Evolutionary conservation across 2,888 invertebrate species (phyloP), one percentile per base, ranked within the genome.

Genomic region (Neuroscelio doddi): DNA sequence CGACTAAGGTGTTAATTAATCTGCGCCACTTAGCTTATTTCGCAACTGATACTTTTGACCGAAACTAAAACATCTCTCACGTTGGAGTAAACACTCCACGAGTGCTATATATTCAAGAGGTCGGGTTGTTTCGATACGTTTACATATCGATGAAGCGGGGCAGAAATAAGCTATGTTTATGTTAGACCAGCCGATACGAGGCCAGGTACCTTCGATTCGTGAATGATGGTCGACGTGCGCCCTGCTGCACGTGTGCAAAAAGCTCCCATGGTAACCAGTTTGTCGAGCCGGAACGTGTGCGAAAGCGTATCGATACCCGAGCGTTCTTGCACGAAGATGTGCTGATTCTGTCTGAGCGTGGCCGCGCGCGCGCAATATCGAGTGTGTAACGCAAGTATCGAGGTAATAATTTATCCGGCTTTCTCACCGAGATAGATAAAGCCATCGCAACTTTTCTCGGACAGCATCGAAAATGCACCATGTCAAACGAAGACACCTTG

Each of bases 1-100:
- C n/a, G 39, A 39, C 16, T 57, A 64, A 61, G 47, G 56, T 65
- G 65, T 56, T 65, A 65, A 65, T 65, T 65, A 61, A 65, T 61
- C 29, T 42, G 44, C 52, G 47, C 34, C n/a, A n/a, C n/a, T n/a
- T n/a, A n/a, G n/a, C 27, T 47, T 47, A 56, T 56, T 57, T 52
- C 27, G 34, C 44, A 41, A 30, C 10, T 39, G 45, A 29, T 32
- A 32, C 12, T 12, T n/a, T 10, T 44, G 27, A 53, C 36, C 55
- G n/a, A n/a, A 30, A 12, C 3, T 53, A 32, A 38, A 49, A 59
- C 64, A 59, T 59, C 51, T 5, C 3, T 59, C 51, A 42, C 51
- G 27, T 51, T 29, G 15, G 46, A 56, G 21, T 5, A 5, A n/a
- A n/a, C n/a, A n/a, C n/a, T n/a, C n/a, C n/a, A n/a, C n/a, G n/a